Base-by-base conservation (phyloP, 2,113 vertebrate genomes). In the Indicator indicator region DNA sequence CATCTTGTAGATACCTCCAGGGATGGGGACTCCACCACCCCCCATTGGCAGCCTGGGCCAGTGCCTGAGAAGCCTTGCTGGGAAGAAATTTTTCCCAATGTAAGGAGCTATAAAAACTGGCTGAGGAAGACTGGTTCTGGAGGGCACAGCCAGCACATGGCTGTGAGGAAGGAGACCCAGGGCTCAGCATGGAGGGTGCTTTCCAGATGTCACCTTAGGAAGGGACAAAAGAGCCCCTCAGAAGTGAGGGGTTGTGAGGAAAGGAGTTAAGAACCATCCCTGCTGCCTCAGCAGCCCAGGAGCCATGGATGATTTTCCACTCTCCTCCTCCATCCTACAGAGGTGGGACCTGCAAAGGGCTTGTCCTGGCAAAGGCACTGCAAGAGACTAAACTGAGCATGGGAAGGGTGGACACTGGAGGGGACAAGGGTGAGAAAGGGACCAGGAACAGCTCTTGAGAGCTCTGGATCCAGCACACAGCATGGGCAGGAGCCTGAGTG, bases 391-490 rank as follows among this genome's bases (percentile, higher is more conserved):
- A 81, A 32, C 26, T 18, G 89, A 84, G 23, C 2, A 0, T 58
- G 59, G 32, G 33, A 16, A 80, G 33, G 32, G 30, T 62, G 40
- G 65, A 82, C 65, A 72, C 26, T 0, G 1, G 52, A 54, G 76
- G 12, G 18, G 46, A 62, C 1, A 0, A 63, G 72, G 2, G 2
- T 83, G 77, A 59, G 67, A 87, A 87, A 69, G 33, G 23, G 48
- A 52, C 71, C 3, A 4, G 46, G 54, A 89, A 30, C n/a, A 62
- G 58, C 52, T 79, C 48, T 65, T 78, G 21, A 77, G 44, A 36
- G 38, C 0, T 0, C 36, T 6, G 5, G 23, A 16, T 44, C 50
- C 70, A 59, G 44, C 0, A 4, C 3, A 0, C 60, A 23, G 60
- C 59, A 42, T 1, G 0, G 42, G 77, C 72, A 44, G 72, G 83